Percentiles rank a stretch among this genome's conserved stretches.
Conservation (phyloP, 2,113 vertebrate species). For the Malurus alboscapulatus region DNA sequence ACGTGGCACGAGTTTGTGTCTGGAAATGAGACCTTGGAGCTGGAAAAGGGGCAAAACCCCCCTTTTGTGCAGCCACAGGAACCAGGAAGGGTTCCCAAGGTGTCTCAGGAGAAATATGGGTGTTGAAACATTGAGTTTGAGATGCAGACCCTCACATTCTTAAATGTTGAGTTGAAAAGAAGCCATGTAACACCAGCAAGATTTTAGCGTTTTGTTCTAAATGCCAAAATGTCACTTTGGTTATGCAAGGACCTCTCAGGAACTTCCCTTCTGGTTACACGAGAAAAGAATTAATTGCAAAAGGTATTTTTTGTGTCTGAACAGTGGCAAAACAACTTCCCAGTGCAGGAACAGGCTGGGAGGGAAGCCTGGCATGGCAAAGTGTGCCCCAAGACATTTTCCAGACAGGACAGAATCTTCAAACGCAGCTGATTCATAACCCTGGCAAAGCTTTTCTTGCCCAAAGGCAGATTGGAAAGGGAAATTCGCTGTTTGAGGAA, state of each 20-base stretch:
- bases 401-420: neutral
- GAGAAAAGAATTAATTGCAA: neutral
- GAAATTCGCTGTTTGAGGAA: neutral
- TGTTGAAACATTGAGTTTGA: neutral
- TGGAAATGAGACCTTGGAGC: neutral
- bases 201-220: neutral
- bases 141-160: neutral
- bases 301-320: neutral
- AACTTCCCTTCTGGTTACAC: neutral
- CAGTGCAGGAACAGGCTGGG: neutral
- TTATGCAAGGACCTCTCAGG: neutral
- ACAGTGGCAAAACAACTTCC: neutral
- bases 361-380: neutral
- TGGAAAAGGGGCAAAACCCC: neutral
- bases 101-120: neutral
- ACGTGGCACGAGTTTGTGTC: accelerated
- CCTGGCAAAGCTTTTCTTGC: neutral
- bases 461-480: neutral
- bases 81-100: neutral
- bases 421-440: neutral
- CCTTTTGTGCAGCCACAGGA: neutral
- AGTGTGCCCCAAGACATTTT: neutral
- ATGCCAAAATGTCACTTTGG: neutral
- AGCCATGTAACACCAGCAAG: neutral
- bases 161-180: neutral